Evolutionary conservation across 1,140 invertebrate species (phyloP), one percentile per base, ranked within the genome.

Genomic region (Euschistus heros): DNA sequence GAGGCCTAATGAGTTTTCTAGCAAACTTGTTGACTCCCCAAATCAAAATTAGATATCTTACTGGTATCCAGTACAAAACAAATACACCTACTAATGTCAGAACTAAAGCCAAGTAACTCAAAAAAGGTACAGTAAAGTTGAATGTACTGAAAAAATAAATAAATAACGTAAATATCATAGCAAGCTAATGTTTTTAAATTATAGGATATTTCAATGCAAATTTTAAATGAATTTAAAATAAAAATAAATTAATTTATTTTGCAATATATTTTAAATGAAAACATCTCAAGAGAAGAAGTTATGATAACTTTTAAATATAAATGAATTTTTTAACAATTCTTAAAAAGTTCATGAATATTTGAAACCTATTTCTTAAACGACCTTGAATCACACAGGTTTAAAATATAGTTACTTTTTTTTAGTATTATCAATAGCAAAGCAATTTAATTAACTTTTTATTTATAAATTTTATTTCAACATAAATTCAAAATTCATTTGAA

Each of bases 11-110:
- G 63, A 99, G 82, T 76, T 96, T 92, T 68, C 95, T 86, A 13
- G 93, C 88, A 78, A 99, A 98, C 78, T 98, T 98, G 78, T 97
- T 95, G 24, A 97, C 82, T 74, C 96, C 97, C 94, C 94, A 99
- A n/a, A 84, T 81, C 80, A 99, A 85, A 17, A 98, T 83, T 17
- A 99, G 79, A 76, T 89, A 94, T 73, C 95, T 81, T 42, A 97
- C 75, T 17, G 95, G 95, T 71, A 99, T 85, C 67, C 88, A 84
- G 73, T 97, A 98, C 3, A 99, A 78, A 5, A 98, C 84, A 44
- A 89, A 68, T 64, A 82, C 82, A 6, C 81, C 86, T n/a, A 83
- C 76, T 54, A 84, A 71, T 2, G 91, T 74, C 62, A 91, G 77
- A 13, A 91, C 75, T 66, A 98, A 88, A 18, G 94, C 92, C 71